Base-by-base conservation (phyloP, 1,140 invertebrate species). In the Drosophila ogumai region DNA sequence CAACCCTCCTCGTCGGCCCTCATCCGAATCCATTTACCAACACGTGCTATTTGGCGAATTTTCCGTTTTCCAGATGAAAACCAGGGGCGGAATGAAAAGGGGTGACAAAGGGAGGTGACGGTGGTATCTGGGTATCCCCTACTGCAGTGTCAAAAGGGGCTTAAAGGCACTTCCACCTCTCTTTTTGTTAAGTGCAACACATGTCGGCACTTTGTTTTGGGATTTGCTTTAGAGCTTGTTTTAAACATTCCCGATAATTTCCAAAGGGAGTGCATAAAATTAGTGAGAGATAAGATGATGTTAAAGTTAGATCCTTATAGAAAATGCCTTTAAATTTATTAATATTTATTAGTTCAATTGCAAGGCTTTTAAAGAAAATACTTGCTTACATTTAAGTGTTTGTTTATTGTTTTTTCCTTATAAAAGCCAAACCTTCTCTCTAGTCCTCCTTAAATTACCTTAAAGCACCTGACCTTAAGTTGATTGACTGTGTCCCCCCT, bases 161-260 rank as follows among this genome's bases (percentile, higher is more conserved):
- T 75, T 52, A 56, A 36, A 34, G 49, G 46, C 19, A 36, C 8
- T 40, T 50, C 40, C 59, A 66, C 32, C 57, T 58, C 68, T 52
- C 55, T 56, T 36, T 44, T 50, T 56, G 82, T 76, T 90, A 90
- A 88, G 85, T 90, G 81, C 84, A 84, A 88, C 84, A 88, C 81
- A 88, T 88, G 84, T 90, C 80, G 73, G 65, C 84, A 88, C 80
- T 88, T 90, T 88, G 84, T 84, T 72, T 79, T 50, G 59, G 75
- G 68, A 90, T 88, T 90, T 84, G 72, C 80, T 76, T 46, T 47
- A 52, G 66, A 63, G 77, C 63, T 85, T 58, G 82, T 66, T 81
- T 66, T 66, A 74, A 75, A 38, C 50, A 54, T 57, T 63, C 22
- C 34, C 44, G 56, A 40, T 77, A 68, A 68, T 77, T 76, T 68